A percentile compares a stretch with the other conserved stretches of the same genome.
These are phyloP conservation scores for Tipula lateralis DNA, from an alignment of 2,888 invertebrate species.

Conservation along the genomic window DNA sequence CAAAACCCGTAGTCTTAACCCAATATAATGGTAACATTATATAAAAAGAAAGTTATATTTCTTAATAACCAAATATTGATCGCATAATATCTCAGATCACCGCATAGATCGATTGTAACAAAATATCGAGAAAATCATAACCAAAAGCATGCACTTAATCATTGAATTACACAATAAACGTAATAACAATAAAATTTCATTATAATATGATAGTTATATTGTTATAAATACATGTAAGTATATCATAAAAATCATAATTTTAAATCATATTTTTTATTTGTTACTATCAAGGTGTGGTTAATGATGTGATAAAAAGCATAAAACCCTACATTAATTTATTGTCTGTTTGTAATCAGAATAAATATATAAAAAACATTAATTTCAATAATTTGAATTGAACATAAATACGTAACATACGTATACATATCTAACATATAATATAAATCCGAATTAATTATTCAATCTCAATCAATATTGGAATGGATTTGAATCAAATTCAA, in stretches of 20 bases:
- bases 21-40: too few species aligned
- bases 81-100: background rate
- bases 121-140: background rate
- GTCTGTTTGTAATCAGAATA: background rate
- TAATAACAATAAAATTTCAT: background rate
- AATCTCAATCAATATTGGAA: background rate
- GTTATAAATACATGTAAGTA: background rate
- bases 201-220: background rate
- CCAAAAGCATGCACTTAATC: background rate
- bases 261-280: background rate
- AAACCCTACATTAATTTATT: background rate
- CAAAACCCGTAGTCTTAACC: too few species aligned
- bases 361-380: background rate
- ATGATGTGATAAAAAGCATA: slow-evolving; percentile 11
- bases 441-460: slow-evolving; percentile 11
- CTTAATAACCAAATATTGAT: background rate
- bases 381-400: background rate
- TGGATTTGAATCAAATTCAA: background rate
- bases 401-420: background rate
- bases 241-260: slow-evolving; percentile 11
- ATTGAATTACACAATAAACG: background rate
- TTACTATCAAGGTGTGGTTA: background rate
- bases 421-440: background rate
- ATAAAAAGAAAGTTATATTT: background rate
- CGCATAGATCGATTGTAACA: background rate